phyloP scores from a whole-genome alignment of 2,797 vertebrate species.

The Ataeniobius toweri region DNA sequence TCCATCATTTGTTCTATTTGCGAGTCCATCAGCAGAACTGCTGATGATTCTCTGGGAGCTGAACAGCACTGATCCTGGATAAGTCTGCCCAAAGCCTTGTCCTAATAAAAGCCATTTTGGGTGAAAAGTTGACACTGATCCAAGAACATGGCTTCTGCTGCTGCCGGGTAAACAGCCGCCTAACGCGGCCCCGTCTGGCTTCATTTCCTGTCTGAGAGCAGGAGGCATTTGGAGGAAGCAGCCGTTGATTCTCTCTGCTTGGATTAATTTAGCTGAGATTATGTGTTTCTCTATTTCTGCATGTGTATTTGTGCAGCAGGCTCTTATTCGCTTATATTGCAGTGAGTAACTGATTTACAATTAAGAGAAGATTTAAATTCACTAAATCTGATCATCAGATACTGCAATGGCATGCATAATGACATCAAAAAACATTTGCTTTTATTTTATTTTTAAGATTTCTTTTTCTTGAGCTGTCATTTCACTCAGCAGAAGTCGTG shows the following conservation, averaged over 20 bases:
- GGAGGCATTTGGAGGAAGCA: conserved; percentile 51
- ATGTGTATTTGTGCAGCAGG: background rate
- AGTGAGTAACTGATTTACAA: background rate
- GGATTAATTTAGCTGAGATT: conserved; percentile 64
- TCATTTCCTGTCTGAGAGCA: conserved; percentile 64
- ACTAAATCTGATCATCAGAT: conserved; percentile 11
- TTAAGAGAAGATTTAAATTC: background rate
- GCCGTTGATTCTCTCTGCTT: conserved; percentile 43
- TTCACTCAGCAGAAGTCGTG: conserved; percentile 29
- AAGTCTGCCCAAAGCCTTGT: conserved; percentile 55
- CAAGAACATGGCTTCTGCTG: conserved; percentile 54
- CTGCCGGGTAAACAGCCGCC: conserved; percentile 49
- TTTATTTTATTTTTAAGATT: conserved; percentile 3
- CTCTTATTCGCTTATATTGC: background rate
- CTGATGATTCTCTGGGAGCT: conserved; percentile 58
- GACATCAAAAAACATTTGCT: background rate
- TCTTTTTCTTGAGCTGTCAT: conserved; percentile 16
- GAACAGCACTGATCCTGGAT: conserved; percentile 65
- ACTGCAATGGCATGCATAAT: background rate
- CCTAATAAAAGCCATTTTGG: conserved; percentile 67
- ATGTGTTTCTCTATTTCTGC: conserved; percentile 23
- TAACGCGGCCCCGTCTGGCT: conserved; percentile 35
- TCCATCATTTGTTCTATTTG: conserved; percentile 46
- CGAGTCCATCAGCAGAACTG: conserved; percentile 30
- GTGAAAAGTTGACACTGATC: conserved; percentile 57